Evolutionary conservation across 2,113 vertebrate species (phyloP).

Genomic region (Deroptyus accipitrinus): DNA sequence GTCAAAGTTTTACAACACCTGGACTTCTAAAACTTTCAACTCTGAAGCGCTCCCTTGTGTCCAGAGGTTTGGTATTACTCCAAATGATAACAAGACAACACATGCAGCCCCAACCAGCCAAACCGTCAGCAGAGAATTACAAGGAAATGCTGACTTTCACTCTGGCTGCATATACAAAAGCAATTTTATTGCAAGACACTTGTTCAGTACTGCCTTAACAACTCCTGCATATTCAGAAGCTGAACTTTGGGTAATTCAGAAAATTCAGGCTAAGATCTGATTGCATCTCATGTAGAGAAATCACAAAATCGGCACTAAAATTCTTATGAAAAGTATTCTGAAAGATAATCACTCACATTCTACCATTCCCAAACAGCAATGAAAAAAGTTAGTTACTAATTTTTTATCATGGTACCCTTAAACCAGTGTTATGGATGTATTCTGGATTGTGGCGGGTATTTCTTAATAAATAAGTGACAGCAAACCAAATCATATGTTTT

Average conservation of each 20-base stretch:
- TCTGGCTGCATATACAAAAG: neutral
- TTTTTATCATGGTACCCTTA: fast-evolving
- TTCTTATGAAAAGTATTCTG: fast-evolving
- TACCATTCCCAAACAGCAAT: neutral
- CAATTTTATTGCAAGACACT: neutral
- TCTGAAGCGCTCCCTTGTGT: neutral
- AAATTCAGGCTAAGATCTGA: neutral
- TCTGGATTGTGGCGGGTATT: neutral
- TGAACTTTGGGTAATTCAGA: neutral
- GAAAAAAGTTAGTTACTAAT: neutral
- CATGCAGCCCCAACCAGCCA: neutral
- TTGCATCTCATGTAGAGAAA: neutral
- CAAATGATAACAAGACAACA: neutral
- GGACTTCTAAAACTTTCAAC: neutral
- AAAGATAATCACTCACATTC: neutral
- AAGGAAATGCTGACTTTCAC: neutral
- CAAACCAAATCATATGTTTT: neutral
- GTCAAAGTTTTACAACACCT: neutral
- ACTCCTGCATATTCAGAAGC: neutral
- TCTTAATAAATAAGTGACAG: neutral
- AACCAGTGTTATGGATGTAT: neutral
- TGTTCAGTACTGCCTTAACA: neutral
- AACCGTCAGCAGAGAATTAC: neutral
- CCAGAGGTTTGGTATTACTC: neutral
- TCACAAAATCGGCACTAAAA: neutral